Evolutionary conservation across 1,140 invertebrate genomes (phyloP), one percentile per base, ranked within the genome.

Genomic region (Halictus rubicundus): DNA sequence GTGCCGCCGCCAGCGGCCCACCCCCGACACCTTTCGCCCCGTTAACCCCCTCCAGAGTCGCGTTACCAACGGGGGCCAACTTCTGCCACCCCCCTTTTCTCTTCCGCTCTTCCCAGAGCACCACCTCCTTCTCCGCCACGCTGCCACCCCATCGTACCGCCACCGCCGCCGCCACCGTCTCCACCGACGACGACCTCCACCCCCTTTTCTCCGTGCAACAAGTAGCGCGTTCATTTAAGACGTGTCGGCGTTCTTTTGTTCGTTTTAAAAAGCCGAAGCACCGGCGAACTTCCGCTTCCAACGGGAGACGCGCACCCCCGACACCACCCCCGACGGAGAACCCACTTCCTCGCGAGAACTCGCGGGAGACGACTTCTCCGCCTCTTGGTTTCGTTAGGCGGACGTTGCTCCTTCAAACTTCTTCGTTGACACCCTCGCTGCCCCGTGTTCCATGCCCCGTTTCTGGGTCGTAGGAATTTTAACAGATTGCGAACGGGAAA

Each of bases 141-240:
- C 57, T 64, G 32, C 60, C 69, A 39, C 25, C 21, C 25, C 14
- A 27, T 23, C 46, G 46, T 19, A 27, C 25, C 42, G 42, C 10
- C 42, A 46, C 42, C 42, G 10, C 42, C 14, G 2, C 32, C 32
- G 32, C 32, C 42, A 14, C 42, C 42, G 57, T n/a, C 8, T 42
- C 72, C 65, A 39, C 61, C 25, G 23, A 23, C 42, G n/a, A n/a
- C 39, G 12, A 71, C 80, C 72, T 61, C 83, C 77, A 85, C 82
- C 85, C 81, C 81, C 78, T 81, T 87, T 87, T 81, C 85, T 89
- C 91, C 89, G 91, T 92, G 92, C 92, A 93, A 93, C 92, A 93
- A 93, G 92, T 93, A 91, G 91, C 90, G 92, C 91, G 91, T 93
- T 93, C 92, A 92, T 93, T 93, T 93, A 92, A 93, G 92, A 93